Percentiles rank a stretch among this genome's conserved stretches.
Conservation (phyloP, 2,888 invertebrate genomes). For the Acrobasis suavella region DNA sequence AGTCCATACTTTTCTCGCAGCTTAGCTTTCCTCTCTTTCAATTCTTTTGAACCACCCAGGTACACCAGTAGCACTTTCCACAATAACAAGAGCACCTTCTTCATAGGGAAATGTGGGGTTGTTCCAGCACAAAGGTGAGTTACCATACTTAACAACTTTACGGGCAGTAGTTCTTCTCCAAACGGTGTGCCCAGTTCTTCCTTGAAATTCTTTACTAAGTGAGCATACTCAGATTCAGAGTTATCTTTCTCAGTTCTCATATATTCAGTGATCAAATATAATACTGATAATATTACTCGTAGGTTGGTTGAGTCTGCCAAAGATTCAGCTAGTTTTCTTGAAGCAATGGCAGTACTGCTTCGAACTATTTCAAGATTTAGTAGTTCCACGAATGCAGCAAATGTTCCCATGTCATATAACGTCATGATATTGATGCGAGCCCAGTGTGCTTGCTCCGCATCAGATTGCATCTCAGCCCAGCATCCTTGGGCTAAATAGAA, state of each 20-base stretch:
- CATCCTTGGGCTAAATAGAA: slow-evolving; percentile 98
- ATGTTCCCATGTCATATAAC: slow-evolving; percentile 94
- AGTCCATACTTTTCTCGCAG: slow-evolving; percentile 88
- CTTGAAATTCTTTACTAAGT: slow-evolving; percentile 82
- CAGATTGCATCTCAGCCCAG: slow-evolving; percentile 96
- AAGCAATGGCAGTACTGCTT: slow-evolving; percentile 73
- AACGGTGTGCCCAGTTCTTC: slow-evolving; percentile 82
- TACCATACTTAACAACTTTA: slow-evolving; percentile 97
- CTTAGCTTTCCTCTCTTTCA: slow-evolving; percentile 89
- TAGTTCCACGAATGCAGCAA: slow-evolving; percentile 94
- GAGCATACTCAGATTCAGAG: slow-evolving; percentile 72
- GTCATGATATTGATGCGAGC: slow-evolving; percentile 92
- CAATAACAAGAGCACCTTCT: slow-evolving; percentile 95
- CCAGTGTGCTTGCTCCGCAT: slow-evolving; percentile 93
- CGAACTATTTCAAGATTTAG: slow-evolving; percentile 97
- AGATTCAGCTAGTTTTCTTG: slow-evolving; percentile 74
- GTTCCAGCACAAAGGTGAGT: slow-evolving; percentile 97
- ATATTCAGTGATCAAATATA: slow-evolving; percentile 97
- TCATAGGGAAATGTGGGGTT: slow-evolving; percentile 99
- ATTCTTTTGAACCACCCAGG: slow-evolving; percentile 93
- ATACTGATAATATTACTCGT: slow-evolving; percentile 94
- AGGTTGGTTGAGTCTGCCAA: slow-evolving; percentile 93
- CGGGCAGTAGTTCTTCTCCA: slow-evolving; percentile 92
- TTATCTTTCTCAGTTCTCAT: slow-evolving; percentile 88
- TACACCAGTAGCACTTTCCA: slow-evolving; percentile 98